These are phyloP conservation scores for Cyphomyrus discorhynchus DNA, from an alignment of 2,113 vertebrate genomes.

Conservation along the genomic window DNA sequence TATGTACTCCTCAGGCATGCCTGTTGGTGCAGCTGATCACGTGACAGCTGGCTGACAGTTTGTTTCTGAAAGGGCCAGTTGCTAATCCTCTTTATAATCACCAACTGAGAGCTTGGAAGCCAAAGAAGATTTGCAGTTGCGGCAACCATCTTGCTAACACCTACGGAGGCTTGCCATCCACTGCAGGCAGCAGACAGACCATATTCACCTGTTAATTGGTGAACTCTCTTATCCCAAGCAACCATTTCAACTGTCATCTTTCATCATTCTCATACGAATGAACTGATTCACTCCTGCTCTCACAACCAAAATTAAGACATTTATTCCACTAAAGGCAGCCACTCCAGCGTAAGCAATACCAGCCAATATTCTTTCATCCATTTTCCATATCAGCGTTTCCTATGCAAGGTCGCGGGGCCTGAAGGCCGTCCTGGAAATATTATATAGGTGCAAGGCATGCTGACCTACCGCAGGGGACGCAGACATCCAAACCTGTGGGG, in stretches of 20 bases:
- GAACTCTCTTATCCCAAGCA: too few species aligned
- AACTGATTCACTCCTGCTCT: background rate
- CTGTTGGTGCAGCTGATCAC: constrained; percentile 39
- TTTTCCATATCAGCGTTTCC: background rate
- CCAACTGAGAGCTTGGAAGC: constrained; percentile 50
- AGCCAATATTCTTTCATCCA: background rate
- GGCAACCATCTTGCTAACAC: constrained; percentile 41
- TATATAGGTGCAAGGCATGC: background rate
- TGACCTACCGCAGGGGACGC: background rate
- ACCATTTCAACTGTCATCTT: background rate
- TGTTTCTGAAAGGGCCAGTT: constrained; percentile 38
- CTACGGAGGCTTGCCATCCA: constrained; percentile 21
- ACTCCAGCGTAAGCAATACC: background rate
- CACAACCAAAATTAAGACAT: background rate
- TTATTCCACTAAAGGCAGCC: background rate
- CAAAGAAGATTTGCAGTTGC: constrained; percentile 63
- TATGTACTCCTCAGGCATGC: background rate
- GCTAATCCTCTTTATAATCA: constrained; percentile 62
- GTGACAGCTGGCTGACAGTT: constrained; percentile 42
- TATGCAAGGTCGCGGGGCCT: background rate
- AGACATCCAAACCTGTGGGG: background rate
- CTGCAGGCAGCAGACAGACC: constrained; percentile 20
- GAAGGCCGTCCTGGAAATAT: background rate
- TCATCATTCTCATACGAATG: background rate
- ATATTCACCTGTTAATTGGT: background rate